Base-by-base conservation (phyloP, 1,140 invertebrate genomes). In the Drosophila truncata region DNA sequence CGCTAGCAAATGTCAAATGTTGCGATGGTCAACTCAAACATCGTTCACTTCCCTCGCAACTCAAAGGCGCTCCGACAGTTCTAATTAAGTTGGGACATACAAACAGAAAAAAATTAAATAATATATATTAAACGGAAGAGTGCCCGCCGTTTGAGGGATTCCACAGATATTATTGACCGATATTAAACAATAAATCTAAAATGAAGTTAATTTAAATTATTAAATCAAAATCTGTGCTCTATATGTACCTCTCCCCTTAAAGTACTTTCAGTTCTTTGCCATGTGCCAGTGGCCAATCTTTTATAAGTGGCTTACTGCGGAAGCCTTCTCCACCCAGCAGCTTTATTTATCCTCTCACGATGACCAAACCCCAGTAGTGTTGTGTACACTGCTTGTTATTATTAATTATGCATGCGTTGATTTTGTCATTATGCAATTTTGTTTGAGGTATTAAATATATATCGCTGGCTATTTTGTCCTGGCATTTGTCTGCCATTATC, bases 381-480 rank as follows among this genome's bases (percentile, higher is more conserved):
- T 35, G 27, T 42, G 57, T 37, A 6, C 64, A 66, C 60, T 61
- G 55, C 60, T 67, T 60, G 58, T 44, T 82, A 39, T 49, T 72
- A 71, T 88, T 88, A 74, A 80, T 84, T 74, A 88, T 74, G 80
- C 67, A 84, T 70, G 59, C 60, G 65, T 65, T 80, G 62, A 76
- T 82, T 75, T 72, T 52, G 52, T 31, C 62, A 88, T 87, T 87
- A 87, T 80, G 76, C 75, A 84, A 87, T 66, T 74, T 70, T 59
- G 80, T 78, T 83, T 73, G 71, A 78, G 77, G 84, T 58, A 83
- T 87, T 87, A 84, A 80, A 67, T 69, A 57, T 41, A 49, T 64
- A 46, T 59, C 33, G 25, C 41, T 39, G 64, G 27, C 20, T 41
- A 60, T 50, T 59, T 70, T 47, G 35, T 60, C 33, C 44, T 16